Base-by-base conservation (phyloP, 2,113 vertebrate genomes). In the Donacobius atricapilla region DNA sequence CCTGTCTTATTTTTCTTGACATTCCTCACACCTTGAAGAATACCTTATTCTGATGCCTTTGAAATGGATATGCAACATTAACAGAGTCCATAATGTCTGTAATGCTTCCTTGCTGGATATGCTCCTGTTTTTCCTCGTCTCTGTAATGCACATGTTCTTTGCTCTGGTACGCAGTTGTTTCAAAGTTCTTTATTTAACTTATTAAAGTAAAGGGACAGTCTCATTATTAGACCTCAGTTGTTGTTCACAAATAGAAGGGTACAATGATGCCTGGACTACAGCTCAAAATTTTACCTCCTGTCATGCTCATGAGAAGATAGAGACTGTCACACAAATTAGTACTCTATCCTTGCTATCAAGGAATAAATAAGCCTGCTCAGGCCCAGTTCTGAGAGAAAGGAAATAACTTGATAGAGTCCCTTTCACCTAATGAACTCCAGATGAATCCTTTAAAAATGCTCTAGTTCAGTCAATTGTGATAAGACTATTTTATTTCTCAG, bases 111-210 rank as follows among this genome's bases (percentile, higher is more conserved):
- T 86, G n/a, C 23, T 83, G 37, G 85, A 82, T 65, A 63, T 21
- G 5, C 0, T 71, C 0, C 28, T 4, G 5, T 35, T 81, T 44
- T 57, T 95, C 88, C 90, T 60, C 31, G 15, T 64, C 25, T 71
- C 47, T 93, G 68, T 51, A 88, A 71, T 50, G 31, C 64, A 93
- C 27, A 56, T 83, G 24, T 58, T 93, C 88, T 80, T 90, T 89
- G 51, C 81, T 93, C 82, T 94, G 92, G 56, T 70, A 76, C 14
- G 75, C 73, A 86, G 82, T 87, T 82, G 70, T 89, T 89, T 95
- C 51, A 71, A 77, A 65, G 27, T 53, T 87, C 81, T 93, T 95
- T 89, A 86, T 95, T 92, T 95, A 92, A 81, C 35, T 87, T 27
- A n/a, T 15, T 47, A 50, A 57, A 44, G 47, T 20, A 88, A 48